Base-by-base conservation (phyloP, 2,888 invertebrate species). In the Congeria kusceri region DNA sequence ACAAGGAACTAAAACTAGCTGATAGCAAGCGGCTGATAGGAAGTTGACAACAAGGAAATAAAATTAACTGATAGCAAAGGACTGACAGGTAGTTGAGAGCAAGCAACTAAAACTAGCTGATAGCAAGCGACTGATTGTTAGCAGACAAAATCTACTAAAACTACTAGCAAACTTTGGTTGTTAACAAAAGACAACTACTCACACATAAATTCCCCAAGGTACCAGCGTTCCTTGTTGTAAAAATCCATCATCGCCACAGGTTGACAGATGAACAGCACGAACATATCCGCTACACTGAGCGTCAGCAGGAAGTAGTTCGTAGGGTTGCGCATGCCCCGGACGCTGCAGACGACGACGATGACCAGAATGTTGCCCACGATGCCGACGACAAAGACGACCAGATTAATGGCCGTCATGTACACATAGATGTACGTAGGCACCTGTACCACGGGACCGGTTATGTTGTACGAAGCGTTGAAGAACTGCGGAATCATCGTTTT, bases 251-350 rank as follows among this genome's bases (percentile, higher is more conserved):
- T 95, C 44, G 98, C 97, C 0, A 98, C 97, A 9, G 98, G 98
- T 80, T 98, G 97, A 93, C 98, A 98, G 80, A 98, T 96, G 82
- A 98, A 94, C 86, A 98, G 94, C 87, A 98, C 98, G 95, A 98
- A 96, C 88, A 98, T 94, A 94, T 98, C 98, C n/a, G 98, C 98
- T 49, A 98, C 96, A 93, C 98, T 98, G 92, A 98, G 95, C 94
- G 98, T 98, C 94, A 98, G 97, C 91, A 98, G 95, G 93, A 98
- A 98, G 90, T 98, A 97, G 93, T 98, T 98, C 79, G 98, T 98
- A 69, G 98, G 97, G 92, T 97, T 98, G 91, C 97, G 95, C 97
- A 98, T 97, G 93, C 98, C 98, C 93, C 97, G 97, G 65, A 97
- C 97, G 93, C 96, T 96, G 91, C 97, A 95, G 86, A 98, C 97